Percentiles rank a stretch among this genome's conserved stretches.
Conservation (phyloP, 2,888 invertebrate species). For the Aquatica leii region DNA sequence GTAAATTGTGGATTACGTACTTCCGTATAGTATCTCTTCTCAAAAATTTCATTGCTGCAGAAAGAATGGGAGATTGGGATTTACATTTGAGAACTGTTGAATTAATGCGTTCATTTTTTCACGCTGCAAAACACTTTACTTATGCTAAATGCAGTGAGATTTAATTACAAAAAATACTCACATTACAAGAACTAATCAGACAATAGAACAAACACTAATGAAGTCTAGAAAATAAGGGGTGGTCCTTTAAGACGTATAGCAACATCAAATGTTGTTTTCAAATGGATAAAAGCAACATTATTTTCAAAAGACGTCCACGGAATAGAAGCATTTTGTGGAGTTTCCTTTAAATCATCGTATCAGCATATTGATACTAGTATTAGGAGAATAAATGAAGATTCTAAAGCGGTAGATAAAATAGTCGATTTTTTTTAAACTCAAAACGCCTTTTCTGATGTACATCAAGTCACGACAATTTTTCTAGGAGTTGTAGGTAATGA, state of each 20-base stretch:
- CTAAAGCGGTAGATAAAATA: constrained; percentile 15
- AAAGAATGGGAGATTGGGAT: constrained; percentile 23
- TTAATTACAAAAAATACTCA: background rate
- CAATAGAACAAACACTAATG: background rate
- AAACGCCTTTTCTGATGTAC: constrained; percentile 8
- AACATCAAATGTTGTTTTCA: constrained; percentile 12
- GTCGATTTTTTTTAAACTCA: constrained; percentile 16
- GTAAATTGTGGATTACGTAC: background rate
- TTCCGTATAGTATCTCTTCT: constrained; percentile 18
- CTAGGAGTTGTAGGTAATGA: constrained; percentile 14
- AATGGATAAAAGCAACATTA: constrained; percentile 6
- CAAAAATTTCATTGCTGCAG: background rate
- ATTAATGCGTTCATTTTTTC: constrained; percentile 14
- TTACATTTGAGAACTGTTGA: constrained; percentile 22
- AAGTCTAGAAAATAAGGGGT: background rate
- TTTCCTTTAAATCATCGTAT: background rate
- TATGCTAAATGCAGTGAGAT: constrained; percentile 35
- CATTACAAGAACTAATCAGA: background rate
- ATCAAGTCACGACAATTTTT: background rate
- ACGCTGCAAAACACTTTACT: constrained; percentile 41
- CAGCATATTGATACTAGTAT: too few species aligned
- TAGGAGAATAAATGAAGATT: too few species aligned
- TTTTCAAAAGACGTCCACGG: constrained; percentile 7
- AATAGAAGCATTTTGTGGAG: constrained; percentile 16
- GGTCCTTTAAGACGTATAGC: constrained; percentile 16